phyloP scores from a whole-genome alignment of 2,888 invertebrate species.

The Drosophila neotestacea region DNA sequence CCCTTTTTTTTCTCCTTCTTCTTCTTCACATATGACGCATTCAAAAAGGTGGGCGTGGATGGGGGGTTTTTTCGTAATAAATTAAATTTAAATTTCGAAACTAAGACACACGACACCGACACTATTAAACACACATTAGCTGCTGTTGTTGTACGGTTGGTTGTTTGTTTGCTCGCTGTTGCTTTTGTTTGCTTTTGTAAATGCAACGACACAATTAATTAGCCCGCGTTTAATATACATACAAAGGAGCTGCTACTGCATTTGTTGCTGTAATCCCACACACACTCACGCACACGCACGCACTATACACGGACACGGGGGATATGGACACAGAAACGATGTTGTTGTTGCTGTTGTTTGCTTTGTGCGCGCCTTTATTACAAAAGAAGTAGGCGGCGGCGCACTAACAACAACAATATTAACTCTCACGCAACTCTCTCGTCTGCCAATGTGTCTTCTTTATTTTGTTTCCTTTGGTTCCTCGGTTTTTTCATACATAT shows the following conservation, averaged over 20 bases:
- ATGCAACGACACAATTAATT: conserved; percentile 63
- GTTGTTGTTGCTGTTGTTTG: conserved; percentile 37
- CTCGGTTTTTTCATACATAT: conserved; percentile 10
- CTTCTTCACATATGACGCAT: conserved; percentile 70
- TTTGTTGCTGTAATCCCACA: conserved; percentile 42
- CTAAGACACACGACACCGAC: conserved; percentile 49
- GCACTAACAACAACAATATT: conserved; percentile 39
- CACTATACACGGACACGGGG: conserved; percentile 15
- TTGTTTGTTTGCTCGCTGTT: conserved; percentile 24
- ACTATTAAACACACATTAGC: conserved; percentile 68
- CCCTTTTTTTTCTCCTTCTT: conserved; percentile 25
- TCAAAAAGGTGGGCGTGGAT: conserved; percentile 17
- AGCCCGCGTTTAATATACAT: conserved; percentile 54
- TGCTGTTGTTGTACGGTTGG: conserved; percentile 12
- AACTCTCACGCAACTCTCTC: conserved; percentile 42
- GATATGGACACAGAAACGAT: conserved; percentile 13
- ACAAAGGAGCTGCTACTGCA: conserved; percentile 44
- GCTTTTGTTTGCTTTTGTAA: conserved; percentile 47
- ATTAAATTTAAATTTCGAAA: conserved; percentile 61
- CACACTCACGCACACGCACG: conserved; percentile 36
- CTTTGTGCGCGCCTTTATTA: conserved; percentile 47
- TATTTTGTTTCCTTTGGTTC: conserved; percentile 32
- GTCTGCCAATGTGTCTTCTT: conserved; percentile 31
- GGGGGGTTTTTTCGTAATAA: conserved; percentile 40
- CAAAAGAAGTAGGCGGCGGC: conserved; percentile 48